Conservation (phyloP, 1,140 invertebrate genomes). For the Nephila pilipes region DNA sequence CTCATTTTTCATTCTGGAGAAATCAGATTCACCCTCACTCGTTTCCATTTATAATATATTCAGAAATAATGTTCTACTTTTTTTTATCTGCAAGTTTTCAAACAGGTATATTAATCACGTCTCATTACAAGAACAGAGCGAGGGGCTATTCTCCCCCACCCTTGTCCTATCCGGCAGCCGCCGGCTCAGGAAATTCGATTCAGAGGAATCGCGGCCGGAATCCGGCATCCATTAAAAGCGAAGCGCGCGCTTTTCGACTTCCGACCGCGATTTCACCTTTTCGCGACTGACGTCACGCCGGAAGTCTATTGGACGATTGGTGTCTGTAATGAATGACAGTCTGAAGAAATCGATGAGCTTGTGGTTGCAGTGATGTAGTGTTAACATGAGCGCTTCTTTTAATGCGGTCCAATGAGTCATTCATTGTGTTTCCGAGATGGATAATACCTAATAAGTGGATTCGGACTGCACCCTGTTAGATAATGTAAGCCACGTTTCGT, state of each 20-base stretch:
- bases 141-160: not conserved
- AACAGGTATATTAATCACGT: slow-evolving; percentile 44
- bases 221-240: slow-evolving; percentile 41
- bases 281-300: slow-evolving; percentile 48
- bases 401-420: not conserved
- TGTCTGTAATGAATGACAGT: slow-evolving; percentile 53
- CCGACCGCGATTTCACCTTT: slow-evolving; percentile 24
- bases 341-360: slow-evolving; percentile 55
- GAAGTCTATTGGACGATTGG: slow-evolving; percentile 29
- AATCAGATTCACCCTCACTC: not conserved
- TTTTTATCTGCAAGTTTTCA: not conserved
- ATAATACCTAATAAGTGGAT: not conserved
- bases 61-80: not conserved
- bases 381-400: slow-evolving; percentile 1
- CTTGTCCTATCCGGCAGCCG: not conserved
- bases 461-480: not conserved
- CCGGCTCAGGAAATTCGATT: not conserved
- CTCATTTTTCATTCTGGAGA: too few relatives aligned
- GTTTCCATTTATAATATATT: not conserved
- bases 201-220: not conserved
- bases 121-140: not conserved
- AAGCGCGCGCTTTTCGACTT: slow-evolving; percentile 68
- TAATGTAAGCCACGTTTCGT: too few relatives aligned
- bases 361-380: not conserved
- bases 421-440: not conserved